Evolutionary conservation across 2,888 invertebrate genomes (phyloP).

Genomic region (Didymodactylos carnosus): DNA sequence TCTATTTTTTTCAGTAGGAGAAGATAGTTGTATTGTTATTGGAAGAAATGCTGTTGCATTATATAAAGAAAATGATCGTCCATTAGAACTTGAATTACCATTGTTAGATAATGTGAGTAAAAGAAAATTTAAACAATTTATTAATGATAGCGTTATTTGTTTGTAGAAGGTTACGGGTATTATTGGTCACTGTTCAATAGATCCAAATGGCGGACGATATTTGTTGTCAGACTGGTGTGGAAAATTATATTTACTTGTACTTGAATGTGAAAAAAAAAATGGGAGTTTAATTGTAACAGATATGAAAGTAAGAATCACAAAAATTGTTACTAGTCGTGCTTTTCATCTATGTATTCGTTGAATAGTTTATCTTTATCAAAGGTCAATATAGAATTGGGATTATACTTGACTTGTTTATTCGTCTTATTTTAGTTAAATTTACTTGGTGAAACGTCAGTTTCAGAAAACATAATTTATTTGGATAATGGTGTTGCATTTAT

Average conservation of each 20-base stretch:
- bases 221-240: conserved; percentile 76
- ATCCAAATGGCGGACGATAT: conserved; percentile 68
- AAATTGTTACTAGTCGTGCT: background rate
- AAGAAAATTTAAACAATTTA: background rate
- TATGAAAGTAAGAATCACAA: background rate
- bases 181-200: conserved; percentile 78
- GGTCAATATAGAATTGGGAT: too few species aligned
- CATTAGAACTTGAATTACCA: background rate
- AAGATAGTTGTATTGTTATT: background rate
- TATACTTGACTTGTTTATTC: too few species aligned
- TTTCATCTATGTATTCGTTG: background rate
- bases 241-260: conserved; percentile 72
- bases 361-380: background rate
- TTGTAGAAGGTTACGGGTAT: conserved; percentile 36
- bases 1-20: background rate
- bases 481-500: conserved; percentile 88
- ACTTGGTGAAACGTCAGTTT: conserved; percentile 45
- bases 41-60: background rate
- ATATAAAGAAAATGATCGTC: background rate
- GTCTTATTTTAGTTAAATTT: background rate
- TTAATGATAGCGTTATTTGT: background rate
- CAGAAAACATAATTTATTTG: conserved; percentile 86
- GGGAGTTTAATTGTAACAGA: background rate
- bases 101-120: background rate
- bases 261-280: conserved; percentile 41